Evolutionary conservation across 2,888 invertebrate genomes (phyloP).

Genomic region (Digitonthophagus gazella): DNA sequence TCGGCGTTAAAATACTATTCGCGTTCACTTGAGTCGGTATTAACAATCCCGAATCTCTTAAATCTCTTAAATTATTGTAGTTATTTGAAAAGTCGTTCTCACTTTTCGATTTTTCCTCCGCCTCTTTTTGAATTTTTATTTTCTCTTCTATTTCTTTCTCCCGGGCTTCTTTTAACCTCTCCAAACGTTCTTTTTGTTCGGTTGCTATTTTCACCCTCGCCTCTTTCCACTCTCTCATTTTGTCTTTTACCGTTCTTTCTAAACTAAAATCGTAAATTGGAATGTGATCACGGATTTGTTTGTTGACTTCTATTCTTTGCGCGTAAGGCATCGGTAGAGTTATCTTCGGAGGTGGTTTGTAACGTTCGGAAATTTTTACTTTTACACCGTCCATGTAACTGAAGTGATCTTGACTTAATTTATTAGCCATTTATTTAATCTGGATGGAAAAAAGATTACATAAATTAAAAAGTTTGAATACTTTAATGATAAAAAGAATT

Average conservation of each 20-base stretch:
- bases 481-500: slow-evolving; percentile 1
- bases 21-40: slow-evolving; percentile 41
- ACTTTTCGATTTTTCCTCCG: slow-evolving; percentile 27
- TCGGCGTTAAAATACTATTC: slow-evolving; percentile 50
- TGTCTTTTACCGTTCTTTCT: slow-evolving; percentile 69
- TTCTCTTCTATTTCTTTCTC: slow-evolving; percentile 48
- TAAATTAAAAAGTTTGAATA: slow-evolving; percentile 21
- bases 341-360: slow-evolving; percentile 74
- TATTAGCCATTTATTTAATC: slow-evolving; percentile 39
- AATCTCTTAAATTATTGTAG: slow-evolving; percentile 24
- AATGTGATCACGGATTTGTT: slow-evolving; percentile 55
- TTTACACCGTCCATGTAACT: slow-evolving; percentile 80
- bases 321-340: slow-evolving; percentile 59
- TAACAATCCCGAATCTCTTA: slow-evolving; percentile 33
- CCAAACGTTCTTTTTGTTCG: slow-evolving; percentile 61
- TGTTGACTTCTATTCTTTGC: slow-evolving; percentile 55
- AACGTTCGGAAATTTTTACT: slow-evolving; percentile 85
- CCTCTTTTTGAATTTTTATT: slow-evolving; percentile 24
- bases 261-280: slow-evolving; percentile 71
- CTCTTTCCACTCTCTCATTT: slow-evolving; percentile 69
- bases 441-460: slow-evolving; percentile 17
- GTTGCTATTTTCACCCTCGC: slow-evolving; percentile 63
- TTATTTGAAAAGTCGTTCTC: slow-evolving; percentile 26
- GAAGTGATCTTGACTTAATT: slow-evolving; percentile 42
- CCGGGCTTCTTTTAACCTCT: slow-evolving; percentile 58